Conservation (phyloP, 1,140 invertebrate species). For the Cyclina sinensis region DNA sequence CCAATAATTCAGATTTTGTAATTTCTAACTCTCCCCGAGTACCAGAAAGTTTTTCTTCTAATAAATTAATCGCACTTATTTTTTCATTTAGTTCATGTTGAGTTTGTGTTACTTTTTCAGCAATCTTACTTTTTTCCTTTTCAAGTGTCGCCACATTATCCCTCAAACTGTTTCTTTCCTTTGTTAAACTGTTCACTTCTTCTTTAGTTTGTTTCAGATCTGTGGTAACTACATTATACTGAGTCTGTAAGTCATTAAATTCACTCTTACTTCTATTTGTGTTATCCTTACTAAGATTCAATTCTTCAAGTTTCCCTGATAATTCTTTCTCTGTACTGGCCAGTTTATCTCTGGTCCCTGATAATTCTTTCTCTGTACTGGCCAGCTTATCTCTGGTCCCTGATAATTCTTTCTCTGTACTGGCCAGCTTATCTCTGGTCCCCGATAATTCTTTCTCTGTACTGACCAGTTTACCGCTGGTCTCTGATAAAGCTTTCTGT, state of each 20-base stretch:
- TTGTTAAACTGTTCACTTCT: constrained; percentile 20
- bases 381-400: not conserved
- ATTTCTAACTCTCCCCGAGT: not conserved
- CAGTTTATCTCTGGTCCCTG: not conserved
- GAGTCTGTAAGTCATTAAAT: constrained; percentile 8
- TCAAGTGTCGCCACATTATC: not conserved
- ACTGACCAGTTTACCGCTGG: not conserved
- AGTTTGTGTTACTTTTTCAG: not conserved
- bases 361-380: not conserved
- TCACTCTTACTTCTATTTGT: constrained; percentile 5
- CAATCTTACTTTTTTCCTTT: constrained; percentile 12
- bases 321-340: constrained; percentile 35
- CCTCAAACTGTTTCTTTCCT: constrained; percentile 14
- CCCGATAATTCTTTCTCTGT: constrained; percentile 38
- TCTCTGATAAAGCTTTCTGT: not conserved
- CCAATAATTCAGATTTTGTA: not conserved
- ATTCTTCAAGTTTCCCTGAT: constrained; percentile 8
- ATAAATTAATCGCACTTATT: not conserved
- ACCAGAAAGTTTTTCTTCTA: constrained; percentile 4
- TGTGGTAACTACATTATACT: not conserved
- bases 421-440: not conserved
- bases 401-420: constrained; percentile 38
- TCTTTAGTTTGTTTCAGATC: constrained; percentile 47
- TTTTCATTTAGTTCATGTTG: constrained; percentile 19
- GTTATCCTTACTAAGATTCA: not conserved